A percentile compares a stretch with the other conserved stretches of the same genome.
Evolutionary conservation across 2,113 vertebrate genomes (phyloP).

Genomic region (Falco punctatus): DNA sequence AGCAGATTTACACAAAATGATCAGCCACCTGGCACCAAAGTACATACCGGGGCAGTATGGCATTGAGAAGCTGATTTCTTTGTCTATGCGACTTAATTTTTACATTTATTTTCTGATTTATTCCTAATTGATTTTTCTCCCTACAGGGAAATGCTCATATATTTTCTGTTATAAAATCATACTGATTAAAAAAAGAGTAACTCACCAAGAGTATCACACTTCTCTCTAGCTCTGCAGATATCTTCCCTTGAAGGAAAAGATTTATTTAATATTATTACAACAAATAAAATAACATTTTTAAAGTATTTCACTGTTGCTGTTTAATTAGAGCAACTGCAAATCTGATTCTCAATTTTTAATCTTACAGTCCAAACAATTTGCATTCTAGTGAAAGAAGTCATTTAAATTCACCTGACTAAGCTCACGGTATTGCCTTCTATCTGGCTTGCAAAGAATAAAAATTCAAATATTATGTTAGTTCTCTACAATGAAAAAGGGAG

Average conservation of each 20-base stretch:
- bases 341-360: neutral
- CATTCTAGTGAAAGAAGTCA: neutral
- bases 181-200: neutral
- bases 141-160: neutral
- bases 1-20: neutral
- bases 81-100: neutral
- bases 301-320: neutral
- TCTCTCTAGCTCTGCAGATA: slow-evolving; percentile 94
- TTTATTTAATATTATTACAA: slow-evolving; percentile 34
- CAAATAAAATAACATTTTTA: neutral
- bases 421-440: neutral
- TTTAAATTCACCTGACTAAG: neutral
- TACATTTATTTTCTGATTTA: neutral
- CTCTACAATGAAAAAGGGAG: neutral
- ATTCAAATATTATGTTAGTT: neutral
- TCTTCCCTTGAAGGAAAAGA: slow-evolving; percentile 88
- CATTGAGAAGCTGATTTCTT: neutral
- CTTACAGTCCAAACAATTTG: neutral
- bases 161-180: neutral
- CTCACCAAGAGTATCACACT: slow-evolving; percentile 97
- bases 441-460: neutral
- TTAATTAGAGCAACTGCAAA: neutral
- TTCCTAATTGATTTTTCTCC: neutral
- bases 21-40: neutral
- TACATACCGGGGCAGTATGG: neutral